Evolutionary conservation across 2,113 vertebrate species (phyloP).

Genomic region (Rhombomys opimus): DNA sequence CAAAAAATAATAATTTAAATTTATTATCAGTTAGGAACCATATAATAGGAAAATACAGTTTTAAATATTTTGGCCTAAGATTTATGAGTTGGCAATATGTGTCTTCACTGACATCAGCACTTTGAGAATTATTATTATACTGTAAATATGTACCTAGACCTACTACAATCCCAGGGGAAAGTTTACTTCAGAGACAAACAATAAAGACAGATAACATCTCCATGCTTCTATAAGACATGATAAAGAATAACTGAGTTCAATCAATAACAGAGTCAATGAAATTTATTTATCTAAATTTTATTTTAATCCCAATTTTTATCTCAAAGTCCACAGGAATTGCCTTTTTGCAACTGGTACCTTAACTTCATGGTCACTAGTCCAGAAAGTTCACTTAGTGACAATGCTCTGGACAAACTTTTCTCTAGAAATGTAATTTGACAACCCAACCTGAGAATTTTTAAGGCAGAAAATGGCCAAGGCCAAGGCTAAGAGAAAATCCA

Average conservation of each 20-base stretch:
- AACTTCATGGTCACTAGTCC: neutral
- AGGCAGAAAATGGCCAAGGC: neutral
- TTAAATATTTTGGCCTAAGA: neutral
- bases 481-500: neutral
- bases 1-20: neutral
- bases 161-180: neutral
- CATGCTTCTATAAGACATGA: neutral
- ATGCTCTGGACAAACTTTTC: neutral
- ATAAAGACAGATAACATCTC: neutral
- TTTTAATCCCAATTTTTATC: neutral
- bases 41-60: neutral
- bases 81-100: neutral
- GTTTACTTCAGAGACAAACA: neutral
- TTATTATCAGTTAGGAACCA: neutral
- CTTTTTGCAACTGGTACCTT: neutral
- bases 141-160: neutral
- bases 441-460: neutral
- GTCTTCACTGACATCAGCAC: neutral
- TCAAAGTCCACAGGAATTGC: neutral
- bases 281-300: neutral
- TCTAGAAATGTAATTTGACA: neutral
- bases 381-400: neutral
- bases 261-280: neutral
- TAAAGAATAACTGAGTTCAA: conserved; percentile 4
- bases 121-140: neutral